These are phyloP conservation scores for Alexandromys fortis DNA, from an alignment of 2,113 vertebrate species.

Conservation along the genomic window DNA sequence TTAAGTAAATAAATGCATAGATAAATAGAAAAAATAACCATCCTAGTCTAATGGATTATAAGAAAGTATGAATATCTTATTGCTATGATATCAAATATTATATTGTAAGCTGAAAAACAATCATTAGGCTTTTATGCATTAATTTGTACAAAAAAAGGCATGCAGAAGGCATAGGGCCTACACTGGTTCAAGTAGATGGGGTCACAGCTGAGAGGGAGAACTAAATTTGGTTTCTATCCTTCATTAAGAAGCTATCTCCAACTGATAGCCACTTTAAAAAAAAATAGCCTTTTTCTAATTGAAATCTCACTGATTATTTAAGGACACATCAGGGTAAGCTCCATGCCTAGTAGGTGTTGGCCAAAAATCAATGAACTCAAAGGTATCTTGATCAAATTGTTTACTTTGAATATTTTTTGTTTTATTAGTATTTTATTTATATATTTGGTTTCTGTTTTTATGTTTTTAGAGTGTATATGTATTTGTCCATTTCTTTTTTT, in stretches of 20 bases:
- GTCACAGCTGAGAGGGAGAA: neutral
- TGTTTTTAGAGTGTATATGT: neutral
- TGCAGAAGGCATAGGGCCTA: too few species aligned
- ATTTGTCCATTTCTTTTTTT: neutral
- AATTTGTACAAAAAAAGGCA: neutral
- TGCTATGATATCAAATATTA: neutral
- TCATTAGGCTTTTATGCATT: neutral
- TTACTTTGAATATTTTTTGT: neutral
- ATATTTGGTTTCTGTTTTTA: neutral
- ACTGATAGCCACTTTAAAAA: neutral
- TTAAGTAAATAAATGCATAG: neutral
- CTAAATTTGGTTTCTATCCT: neutral
- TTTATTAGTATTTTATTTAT: neutral
- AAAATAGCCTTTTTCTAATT: neutral
- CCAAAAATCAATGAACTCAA: neutral
- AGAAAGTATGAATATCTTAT: neutral
- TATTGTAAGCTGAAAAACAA: neutral
- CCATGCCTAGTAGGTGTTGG: too few species aligned
- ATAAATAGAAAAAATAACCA: neutral
- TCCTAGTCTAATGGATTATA: neutral
- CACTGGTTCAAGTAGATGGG: neutral
- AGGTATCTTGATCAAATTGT: neutral
- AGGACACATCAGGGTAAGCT: too few species aligned
- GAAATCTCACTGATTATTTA: neutral
- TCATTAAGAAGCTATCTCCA: neutral